Evolutionary conservation across 92 coral and sea anemone species (phyloP).

Genomic region (Bergia puertoricense): DNA sequence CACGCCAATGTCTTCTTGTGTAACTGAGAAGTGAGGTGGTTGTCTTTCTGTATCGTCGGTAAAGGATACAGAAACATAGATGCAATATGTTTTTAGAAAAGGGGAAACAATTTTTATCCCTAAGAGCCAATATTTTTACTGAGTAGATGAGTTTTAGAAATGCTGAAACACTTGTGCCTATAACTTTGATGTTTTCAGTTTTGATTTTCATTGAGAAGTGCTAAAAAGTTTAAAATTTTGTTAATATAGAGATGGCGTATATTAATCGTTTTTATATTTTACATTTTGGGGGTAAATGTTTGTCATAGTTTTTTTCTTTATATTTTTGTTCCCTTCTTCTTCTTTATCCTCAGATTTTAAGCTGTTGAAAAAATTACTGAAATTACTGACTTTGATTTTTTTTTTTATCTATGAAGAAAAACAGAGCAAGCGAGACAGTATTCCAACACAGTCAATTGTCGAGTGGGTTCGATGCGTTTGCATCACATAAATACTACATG

Average conservation of each 20-base stretch:
- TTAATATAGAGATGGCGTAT: not conserved
- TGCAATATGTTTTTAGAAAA: not conserved
- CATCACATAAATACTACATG: conserved; percentile 69
- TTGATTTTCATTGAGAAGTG: no score
- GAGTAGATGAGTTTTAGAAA: no score
- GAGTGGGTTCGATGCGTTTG: conserved; percentile 73
- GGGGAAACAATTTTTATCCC: not conserved
- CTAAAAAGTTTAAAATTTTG: not conserved
- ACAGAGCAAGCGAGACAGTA: conserved; percentile 56
- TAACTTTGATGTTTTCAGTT: not conserved
- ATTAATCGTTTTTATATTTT: no score
- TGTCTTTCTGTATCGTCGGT: not conserved
- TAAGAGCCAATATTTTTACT: not conserved
- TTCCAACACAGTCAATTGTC: conserved; percentile 57
- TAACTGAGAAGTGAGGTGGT: no score
- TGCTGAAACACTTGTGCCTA: not conserved
- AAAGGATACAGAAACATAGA: not conserved
- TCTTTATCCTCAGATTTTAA: not conserved
- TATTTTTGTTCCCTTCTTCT: not conserved
- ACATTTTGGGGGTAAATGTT: no score
- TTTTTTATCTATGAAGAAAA: conserved; percentile 10
- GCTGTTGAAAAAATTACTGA: no score
- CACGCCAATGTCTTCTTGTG: no score
- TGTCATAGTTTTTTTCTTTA: not conserved
- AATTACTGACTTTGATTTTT: not conserved